Conservation (phyloP, 2,888 invertebrate genomes). For the Diarsia brunnea region DNA sequence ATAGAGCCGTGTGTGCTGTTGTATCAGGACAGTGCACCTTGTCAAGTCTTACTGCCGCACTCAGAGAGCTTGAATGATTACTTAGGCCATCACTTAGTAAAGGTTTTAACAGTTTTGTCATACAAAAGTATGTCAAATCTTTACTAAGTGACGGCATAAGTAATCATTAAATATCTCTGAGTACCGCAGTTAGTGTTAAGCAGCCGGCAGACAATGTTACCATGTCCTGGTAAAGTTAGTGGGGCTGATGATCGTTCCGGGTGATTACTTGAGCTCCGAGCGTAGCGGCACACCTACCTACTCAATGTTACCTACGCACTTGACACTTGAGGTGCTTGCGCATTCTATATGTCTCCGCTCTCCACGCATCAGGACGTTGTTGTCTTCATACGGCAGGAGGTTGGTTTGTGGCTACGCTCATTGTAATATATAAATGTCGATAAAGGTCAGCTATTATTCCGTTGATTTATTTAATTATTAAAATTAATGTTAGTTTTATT, state of each 20-base stretch:
- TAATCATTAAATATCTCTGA: no score
- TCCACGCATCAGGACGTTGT: no score
- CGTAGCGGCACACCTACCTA: background rate
- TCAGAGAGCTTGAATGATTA: no score
- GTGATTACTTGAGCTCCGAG: background rate
- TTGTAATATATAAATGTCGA: background rate
- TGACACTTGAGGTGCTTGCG: no score
- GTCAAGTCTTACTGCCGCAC: no score
- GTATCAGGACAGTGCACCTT: background rate
- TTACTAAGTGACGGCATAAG: no score
- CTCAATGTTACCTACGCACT: background rate
- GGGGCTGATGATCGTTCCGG: background rate
- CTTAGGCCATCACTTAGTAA: no score
- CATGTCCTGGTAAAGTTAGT: background rate
- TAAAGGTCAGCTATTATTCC: background rate
- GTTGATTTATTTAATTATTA: background rate
- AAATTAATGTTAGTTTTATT: conserved; percentile 2
- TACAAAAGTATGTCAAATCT: no score
- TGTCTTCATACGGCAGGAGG: background rate
- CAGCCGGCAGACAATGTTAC: no score
- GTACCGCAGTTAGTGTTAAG: background rate
- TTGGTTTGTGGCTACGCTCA: background rate
- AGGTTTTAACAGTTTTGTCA: no score
- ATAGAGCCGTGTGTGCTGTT: background rate
- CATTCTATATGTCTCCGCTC: background rate